Base-by-base conservation (phyloP, 1,140 invertebrate species). In the Saccostrea echinata region DNA sequence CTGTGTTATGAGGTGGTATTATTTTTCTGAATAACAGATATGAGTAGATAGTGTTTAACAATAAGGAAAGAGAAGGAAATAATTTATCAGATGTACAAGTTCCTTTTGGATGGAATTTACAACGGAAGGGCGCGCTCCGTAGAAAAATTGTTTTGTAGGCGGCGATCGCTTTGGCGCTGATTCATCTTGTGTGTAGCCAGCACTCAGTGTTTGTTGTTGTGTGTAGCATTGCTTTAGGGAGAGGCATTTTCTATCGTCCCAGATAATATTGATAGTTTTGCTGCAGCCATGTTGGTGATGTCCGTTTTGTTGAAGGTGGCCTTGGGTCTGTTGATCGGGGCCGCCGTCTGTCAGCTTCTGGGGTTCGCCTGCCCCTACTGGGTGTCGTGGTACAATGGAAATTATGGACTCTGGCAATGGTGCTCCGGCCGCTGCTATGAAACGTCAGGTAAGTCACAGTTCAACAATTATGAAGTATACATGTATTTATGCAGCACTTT, bases 351-450 rank as follows among this genome's bases (percentile, higher is more conserved):
- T 27, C 85, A 86, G 21, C 71, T 86, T 3, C 35, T 86, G 9
- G 85, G 85, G 4, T 86, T 86, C 35, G 52, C 85, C 13, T 55
- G 61, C 18, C 85, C 85, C n/a, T 86, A 86, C 68, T 86, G 85
- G 85, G 71, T 52, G 35, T 83, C 85, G 18, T 71, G 18, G n/a
- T 80, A 24, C 68, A n/a, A 53, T 80, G 16, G 12, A 1, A 18
- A 55, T 53, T 55, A 2, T 3, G 85, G 85, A 11, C 35, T 30
- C 21, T 71, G 68, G 35, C 68, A 86, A n/a, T 33, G 3, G 18
- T 71, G 85, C 27, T 0, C 18, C 6, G 16, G 18, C 1, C 16
- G 18, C 3, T 86, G 85, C 18, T 0, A 16, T n/a, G 68, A 86
- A 55, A 21, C 1, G 3, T 21, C 1, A 9, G 85, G 51, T 76